These are phyloP conservation scores for Folsomia candida DNA, from an alignment of 2,888 invertebrate species.

Conservation along the genomic window DNA sequence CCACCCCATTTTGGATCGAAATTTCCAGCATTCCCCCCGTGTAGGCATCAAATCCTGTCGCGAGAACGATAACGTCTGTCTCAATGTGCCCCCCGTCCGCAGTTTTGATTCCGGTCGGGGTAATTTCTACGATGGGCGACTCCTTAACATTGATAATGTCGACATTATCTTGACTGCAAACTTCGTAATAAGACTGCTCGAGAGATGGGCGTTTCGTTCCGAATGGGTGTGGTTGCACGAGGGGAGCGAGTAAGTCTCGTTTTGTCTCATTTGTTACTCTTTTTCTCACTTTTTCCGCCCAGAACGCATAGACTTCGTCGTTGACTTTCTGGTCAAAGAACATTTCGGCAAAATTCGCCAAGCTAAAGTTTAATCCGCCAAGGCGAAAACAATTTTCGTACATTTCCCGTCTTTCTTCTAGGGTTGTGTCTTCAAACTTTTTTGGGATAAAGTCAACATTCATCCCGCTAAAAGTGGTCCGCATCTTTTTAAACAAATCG, in stretches of 20 bases:
- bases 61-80: slow-evolving; percentile 2
- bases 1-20: too few relatives aligned
- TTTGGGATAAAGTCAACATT: not conserved
- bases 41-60: too few relatives aligned
- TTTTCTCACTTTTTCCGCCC: slow-evolving; percentile 6
- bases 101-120: not conserved
- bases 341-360: slow-evolving; percentile 2
- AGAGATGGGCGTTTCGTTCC: too few relatives aligned
- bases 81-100: not conserved
- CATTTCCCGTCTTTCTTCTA: not conserved
- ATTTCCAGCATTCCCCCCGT: too few relatives aligned
- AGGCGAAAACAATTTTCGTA: not conserved
- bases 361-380: slow-evolving; percentile 2
- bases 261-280: slow-evolving; percentile 3
- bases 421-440: not conserved
- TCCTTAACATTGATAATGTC: slow-evolving; percentile 12
- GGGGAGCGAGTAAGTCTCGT: slow-evolving; percentile 12
- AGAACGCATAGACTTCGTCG: not conserved
- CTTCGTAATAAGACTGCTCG: too few relatives aligned
- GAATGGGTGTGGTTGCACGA: slow-evolving; percentile 1
- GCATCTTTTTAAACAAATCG: too few relatives aligned
- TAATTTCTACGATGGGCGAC: slow-evolving; percentile 13
- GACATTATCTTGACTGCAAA: not conserved
- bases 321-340: not conserved
- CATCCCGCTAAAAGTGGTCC: too few relatives aligned